Evolutionary conservation across 2,797 vertebrate genomes (phyloP).

Genomic region (Sebastolobus altivelis): DNA sequence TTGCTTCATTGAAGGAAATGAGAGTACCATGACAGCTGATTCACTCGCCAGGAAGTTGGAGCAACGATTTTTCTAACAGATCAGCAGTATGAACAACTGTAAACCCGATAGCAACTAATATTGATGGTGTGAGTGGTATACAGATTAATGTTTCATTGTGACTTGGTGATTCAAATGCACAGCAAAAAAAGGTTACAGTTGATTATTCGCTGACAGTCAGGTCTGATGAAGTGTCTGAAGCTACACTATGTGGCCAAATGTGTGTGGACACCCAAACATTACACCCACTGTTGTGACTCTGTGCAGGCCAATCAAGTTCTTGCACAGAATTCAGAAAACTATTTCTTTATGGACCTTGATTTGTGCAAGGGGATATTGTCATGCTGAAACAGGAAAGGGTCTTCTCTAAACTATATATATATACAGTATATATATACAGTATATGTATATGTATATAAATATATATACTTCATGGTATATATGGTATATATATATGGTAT

Average conservation of each 20-base stretch:
- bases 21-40: not conserved
- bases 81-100: slow-evolving; percentile 15
- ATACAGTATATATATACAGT: too few relatives aligned
- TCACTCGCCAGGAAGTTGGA: slow-evolving; percentile 20
- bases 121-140: not conserved
- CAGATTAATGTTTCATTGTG: not conserved
- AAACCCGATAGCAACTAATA: not conserved
- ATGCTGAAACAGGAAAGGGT: slow-evolving; percentile 3
- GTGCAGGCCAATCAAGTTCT: not conserved
- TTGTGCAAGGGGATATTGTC: not conserved
- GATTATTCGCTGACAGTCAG: not conserved
- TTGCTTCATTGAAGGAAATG: slow-evolving; percentile 2
- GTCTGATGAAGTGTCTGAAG: not conserved
- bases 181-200: not conserved
- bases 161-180: not conserved
- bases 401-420: not conserved
- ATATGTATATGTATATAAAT: too few relatives aligned
- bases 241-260: not conserved
- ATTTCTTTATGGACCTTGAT: not conserved
- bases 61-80: not conserved
- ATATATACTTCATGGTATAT: too few relatives aligned
- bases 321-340: not conserved
- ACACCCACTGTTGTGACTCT: not conserved
- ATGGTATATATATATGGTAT: too few relatives aligned
- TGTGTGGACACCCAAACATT: not conserved